These are phyloP conservation scores for Coracopsis vasa DNA, from an alignment of 2,113 vertebrate species.

Conservation along the genomic window DNA sequence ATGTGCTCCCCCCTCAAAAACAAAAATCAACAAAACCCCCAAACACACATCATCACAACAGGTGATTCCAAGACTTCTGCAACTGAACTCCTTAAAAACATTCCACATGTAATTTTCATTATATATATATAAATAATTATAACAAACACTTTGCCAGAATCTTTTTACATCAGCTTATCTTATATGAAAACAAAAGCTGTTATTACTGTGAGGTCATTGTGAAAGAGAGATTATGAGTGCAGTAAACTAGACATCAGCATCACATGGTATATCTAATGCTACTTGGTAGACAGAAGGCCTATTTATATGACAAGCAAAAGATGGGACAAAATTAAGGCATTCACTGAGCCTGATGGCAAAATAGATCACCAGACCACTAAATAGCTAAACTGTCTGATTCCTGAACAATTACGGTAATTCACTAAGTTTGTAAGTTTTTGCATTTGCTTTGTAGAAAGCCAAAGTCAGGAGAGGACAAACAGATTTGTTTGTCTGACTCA, in stretches of 20 bases:
- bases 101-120: not conserved
- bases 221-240: not conserved
- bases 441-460: slow-evolving; percentile 8
- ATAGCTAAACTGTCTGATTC: slow-evolving; percentile 13
- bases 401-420: slow-evolving; percentile 28
- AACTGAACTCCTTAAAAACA: not conserved
- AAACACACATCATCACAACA: not conserved
- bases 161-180: not conserved
- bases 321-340: slow-evolving; percentile 5
- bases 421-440: slow-evolving; percentile 7
- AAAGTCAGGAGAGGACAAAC: not conserved
- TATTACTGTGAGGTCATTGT: not conserved
- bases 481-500: not conserved
- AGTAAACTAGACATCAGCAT: not conserved
- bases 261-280: slow-evolving; percentile 10
- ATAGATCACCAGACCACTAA: slow-evolving; percentile 37
- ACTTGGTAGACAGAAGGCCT: slow-evolving; percentile 13
- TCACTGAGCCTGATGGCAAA: slow-evolving; percentile 4
- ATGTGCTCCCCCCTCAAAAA: not conserved
- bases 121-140: not conserved
- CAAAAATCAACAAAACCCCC: not conserved
- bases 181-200: not conserved
- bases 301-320: slow-evolving; percentile 24
- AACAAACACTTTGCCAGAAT: not conserved
- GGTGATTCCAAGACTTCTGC: not conserved